These are phyloP conservation scores for Iselma pallidipennis DNA, from an alignment of 2,888 invertebrate genomes.

Conservation along the genomic window DNA sequence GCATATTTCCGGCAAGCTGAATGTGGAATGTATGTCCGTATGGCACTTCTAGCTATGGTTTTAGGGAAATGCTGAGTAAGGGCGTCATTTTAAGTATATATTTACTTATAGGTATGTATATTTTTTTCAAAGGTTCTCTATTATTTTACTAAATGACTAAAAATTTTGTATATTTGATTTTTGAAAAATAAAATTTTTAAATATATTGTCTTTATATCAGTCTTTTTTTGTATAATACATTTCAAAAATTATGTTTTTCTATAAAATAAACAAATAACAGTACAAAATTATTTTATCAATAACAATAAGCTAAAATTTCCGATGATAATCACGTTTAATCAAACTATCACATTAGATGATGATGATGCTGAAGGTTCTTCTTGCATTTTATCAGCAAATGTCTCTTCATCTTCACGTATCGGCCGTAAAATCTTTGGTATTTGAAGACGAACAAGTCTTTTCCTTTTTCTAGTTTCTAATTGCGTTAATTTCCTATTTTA, in stretches of 20 bases:
- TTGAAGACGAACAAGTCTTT: constrained; percentile 26
- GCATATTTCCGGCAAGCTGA: constrained; percentile 99
- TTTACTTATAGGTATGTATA: background rate
- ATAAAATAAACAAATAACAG: background rate
- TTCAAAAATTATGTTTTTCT: constrained; percentile 1
- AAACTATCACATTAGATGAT: constrained; percentile 33
- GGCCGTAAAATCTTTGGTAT: constrained; percentile 35
- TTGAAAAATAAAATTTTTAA: constrained; percentile 9
- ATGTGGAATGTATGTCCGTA: constrained; percentile 96
- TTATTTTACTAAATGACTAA: background rate
- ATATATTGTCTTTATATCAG: constrained; percentile 11
- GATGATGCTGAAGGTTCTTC: constrained; percentile 31
- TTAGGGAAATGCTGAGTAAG: constrained; percentile 62
- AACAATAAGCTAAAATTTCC: constrained; percentile 2
- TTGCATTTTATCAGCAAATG: constrained; percentile 47
- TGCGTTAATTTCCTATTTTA: constrained; percentile 56
- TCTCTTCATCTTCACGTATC: constrained; percentile 37
- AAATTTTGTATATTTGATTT: background rate
- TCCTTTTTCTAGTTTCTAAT: constrained; percentile 45
- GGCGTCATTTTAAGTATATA: constrained; percentile 7
- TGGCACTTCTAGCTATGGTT: constrained; percentile 94
- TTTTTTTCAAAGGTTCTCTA: background rate
- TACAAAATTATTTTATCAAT: background rate
- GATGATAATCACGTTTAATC: constrained; percentile 20
- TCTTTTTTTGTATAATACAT: constrained; percentile 14